Evolutionary conservation across 2,888 invertebrate species (phyloP), one percentile per base, ranked within the genome.

Genomic region (Heliconius charithonia): DNA sequence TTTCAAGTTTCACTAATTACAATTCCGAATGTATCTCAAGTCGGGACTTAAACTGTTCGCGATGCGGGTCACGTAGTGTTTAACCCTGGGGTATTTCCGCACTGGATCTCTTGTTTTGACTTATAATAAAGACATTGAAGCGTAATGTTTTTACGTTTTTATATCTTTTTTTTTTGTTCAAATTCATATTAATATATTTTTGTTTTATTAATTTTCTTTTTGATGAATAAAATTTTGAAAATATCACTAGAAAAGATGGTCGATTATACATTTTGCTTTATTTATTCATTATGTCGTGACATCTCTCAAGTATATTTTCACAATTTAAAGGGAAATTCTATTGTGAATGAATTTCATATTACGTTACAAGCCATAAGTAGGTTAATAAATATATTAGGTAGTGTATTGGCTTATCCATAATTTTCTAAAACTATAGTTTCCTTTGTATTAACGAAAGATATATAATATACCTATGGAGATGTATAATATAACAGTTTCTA

Each of bases 61-160:
- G 71, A 81, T 72, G 89, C 92, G 83, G 86, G 86, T 88, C 93
- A 93, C 93, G 93, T 92, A 88, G 81, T 85, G 83, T 85, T 86
- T 87, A 88, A 87, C 90, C 89, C 86, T 84, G 88, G 89, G 90
- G 83, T 89, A 87, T 87, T 87, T 87, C 89, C 88, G n/a, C 87
- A 84, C 80, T 85, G 87, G 89, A 89, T 91, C 89, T 88, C 88
- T 91, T 92, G 89, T 91, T 92, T 91, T 91, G 91, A 91, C 74
- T 27, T 74, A 74, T 74, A 63, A 63, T 74, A 74, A 41, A 71
- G 71, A 13, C 37, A 37, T 72, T 59, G 56, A 32, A 56, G 59
- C 72, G 29, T 56, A 13, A 56, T 51, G 71, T 56, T 72, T 72
- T 16, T 41, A 69, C 69, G 16, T 69, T 69, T 25, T 41, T 25